A percentile compares a stretch with the other conserved stretches of the same genome.
These are phyloP conservation scores for Drosophila phalerata DNA, from an alignment of 2,888 invertebrate genomes.

Conservation along the genomic window DNA sequence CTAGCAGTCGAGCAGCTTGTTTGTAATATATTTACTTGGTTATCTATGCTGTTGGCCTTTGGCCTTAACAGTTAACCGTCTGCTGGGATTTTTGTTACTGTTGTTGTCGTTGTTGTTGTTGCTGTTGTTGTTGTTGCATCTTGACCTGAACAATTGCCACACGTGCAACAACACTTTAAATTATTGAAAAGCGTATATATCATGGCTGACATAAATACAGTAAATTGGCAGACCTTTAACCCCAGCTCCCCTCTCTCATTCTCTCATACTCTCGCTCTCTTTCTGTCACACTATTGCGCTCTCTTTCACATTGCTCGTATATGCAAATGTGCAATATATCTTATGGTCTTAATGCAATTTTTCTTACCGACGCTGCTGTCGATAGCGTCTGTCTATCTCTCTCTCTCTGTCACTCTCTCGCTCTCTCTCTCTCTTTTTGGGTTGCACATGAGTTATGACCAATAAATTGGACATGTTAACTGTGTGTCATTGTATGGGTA, in stretches of 20 bases:
- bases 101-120: conserved; percentile 19
- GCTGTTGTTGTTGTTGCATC: conserved; percentile 17
- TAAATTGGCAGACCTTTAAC: conserved; percentile 66
- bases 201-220: conserved; percentile 60
- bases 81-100: no score
- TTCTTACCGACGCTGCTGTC: conserved; percentile 66
- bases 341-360: conserved; percentile 73
- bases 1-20: not conserved
- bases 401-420: conserved; percentile 16
- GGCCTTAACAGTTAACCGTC: conserved; percentile 20
- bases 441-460: conserved; percentile 76
- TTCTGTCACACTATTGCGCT: not conserved
- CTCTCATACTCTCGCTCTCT: not conserved
- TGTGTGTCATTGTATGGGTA: conserved; percentile 65
- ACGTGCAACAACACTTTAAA: conserved; percentile 60
- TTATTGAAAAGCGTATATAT: conserved; percentile 62
- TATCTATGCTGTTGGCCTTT: conserved; percentile 45
- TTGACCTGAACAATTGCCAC: conserved; percentile 43
- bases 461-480: conserved; percentile 82
- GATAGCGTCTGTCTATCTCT: conserved; percentile 46
- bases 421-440: conserved; percentile 38
- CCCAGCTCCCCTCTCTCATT: not conserved
- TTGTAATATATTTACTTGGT: not conserved
- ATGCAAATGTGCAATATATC: conserved; percentile 73
- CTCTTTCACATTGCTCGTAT: conserved; percentile 36